Evolutionary conservation across 2,797 vertebrate genomes (phyloP).

Genomic region (Zalophus californianus): DNA sequence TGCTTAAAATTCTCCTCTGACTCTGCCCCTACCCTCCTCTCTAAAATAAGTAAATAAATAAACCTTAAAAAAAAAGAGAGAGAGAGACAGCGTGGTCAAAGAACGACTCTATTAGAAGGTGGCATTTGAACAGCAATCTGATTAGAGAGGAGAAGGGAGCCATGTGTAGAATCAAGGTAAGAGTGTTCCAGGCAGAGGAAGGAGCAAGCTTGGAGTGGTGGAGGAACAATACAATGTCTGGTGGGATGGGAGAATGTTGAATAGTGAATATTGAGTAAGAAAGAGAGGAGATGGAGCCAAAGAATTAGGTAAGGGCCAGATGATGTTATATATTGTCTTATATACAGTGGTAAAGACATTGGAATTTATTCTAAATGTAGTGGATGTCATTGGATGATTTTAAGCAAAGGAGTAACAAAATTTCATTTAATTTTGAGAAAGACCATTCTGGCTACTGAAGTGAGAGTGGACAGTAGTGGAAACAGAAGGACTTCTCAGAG

Average conservation of each 20-base stretch:
- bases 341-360: background rate
- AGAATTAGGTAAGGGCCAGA: background rate
- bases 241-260: background rate
- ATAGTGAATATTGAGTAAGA: rapidly evolving
- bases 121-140: background rate
- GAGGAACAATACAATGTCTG: background rate
- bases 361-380: background rate
- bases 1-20: background rate
- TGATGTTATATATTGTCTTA: rapidly evolving
- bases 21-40: background rate
- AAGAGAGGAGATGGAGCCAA: background rate
- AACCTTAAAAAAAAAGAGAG: background rate
- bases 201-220: background rate
- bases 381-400: background rate
- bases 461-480: background rate
- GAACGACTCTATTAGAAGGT: background rate
- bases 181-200: background rate
- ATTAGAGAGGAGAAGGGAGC: background rate
- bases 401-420: background rate
- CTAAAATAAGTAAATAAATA: background rate
- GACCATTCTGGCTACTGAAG: background rate
- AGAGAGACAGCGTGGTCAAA: background rate
- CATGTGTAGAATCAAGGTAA: background rate
- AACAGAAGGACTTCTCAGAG: background rate
- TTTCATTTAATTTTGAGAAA: background rate